These are phyloP conservation scores for Pseudanteris insignis DNA, from an alignment of 2,888 invertebrate genomes.

Conservation along the genomic window DNA sequence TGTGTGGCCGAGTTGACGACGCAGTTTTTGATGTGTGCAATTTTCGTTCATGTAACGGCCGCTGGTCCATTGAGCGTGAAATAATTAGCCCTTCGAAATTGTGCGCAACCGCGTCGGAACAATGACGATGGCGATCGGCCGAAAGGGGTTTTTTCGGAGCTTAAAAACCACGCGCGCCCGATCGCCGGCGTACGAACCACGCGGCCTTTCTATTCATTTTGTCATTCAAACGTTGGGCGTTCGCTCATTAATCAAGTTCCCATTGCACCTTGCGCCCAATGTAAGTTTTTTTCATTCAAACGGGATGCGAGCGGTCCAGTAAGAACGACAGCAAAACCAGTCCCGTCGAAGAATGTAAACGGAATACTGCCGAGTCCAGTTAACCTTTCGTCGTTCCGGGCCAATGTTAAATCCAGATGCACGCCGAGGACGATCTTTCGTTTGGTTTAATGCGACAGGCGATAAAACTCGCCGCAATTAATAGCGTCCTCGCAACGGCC, in stretches of 20 bases:
- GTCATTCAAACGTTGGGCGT: too few relatives aligned
- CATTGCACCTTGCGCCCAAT: slow-evolving; percentile 22
- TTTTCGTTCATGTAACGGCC: too few relatives aligned
- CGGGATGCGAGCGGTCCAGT: slow-evolving; percentile 22
- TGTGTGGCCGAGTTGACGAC: too few relatives aligned
- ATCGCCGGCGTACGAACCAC: slow-evolving; percentile 25
- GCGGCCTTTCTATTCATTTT: slow-evolving; percentile 24
- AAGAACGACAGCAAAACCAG: slow-evolving; percentile 56
- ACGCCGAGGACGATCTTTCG: slow-evolving; percentile 8
- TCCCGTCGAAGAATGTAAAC: slow-evolving; percentile 58
- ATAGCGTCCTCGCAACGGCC: too few relatives aligned
- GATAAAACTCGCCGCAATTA: slow-evolving; percentile 17
- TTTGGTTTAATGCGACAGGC: slow-evolving; percentile 1
- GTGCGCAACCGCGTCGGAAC: slow-evolving; percentile 48
- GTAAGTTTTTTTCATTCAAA: slow-evolving; percentile 25
- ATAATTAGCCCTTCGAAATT: slow-evolving; percentile 41
- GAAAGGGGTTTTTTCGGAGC: slow-evolving; percentile 53
- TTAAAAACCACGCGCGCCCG: too few relatives aligned
- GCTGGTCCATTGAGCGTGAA: slow-evolving; percentile 19
- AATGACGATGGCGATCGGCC: slow-evolving; percentile 55
- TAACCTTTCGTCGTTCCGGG: slow-evolving; percentile 61
- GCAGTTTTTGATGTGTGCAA: too few relatives aligned
- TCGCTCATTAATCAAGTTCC: slow-evolving; percentile 32
- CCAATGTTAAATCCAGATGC: slow-evolving; percentile 48
- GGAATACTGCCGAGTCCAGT: slow-evolving; percentile 60